Conservation (phyloP, 2,888 invertebrate species). For the Diplazon laetatorius region DNA sequence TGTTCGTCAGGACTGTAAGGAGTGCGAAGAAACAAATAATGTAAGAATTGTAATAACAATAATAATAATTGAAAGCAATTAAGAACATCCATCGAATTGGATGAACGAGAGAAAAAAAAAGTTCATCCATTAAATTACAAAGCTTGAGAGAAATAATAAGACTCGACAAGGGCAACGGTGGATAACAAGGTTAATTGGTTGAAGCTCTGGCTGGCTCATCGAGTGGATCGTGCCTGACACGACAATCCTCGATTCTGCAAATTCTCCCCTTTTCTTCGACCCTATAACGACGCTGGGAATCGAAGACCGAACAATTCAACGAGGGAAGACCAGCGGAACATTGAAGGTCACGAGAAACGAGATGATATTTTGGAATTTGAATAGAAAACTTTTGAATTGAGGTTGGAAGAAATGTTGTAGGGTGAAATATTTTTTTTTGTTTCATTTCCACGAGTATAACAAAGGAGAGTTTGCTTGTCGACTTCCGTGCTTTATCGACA, state of each 20-base stretch:
- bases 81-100: neutral
- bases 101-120: slow-evolving; percentile 5
- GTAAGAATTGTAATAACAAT: too few species aligned
- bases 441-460: too few species aligned
- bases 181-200: slow-evolving; percentile 50
- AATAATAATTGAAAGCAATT: neutral
- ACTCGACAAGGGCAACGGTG: neutral
- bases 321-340: neutral
- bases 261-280: too few species aligned
- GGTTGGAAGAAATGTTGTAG: too few species aligned
- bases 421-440: too few species aligned
- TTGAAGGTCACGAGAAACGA: neutral
- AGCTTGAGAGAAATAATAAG: neutral
- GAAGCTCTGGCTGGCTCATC: slow-evolving; percentile 37
- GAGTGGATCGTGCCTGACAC: slow-evolving; percentile 32
- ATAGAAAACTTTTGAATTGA: slow-evolving; percentile 30
- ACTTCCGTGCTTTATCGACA: too few species aligned
- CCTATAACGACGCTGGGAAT: too few species aligned
- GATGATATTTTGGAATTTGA: slow-evolving; percentile 39
- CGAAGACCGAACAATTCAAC: neutral
- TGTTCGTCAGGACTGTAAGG: neutral
- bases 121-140: slow-evolving; percentile 24
- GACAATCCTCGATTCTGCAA: too few species aligned
- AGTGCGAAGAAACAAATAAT: neutral
- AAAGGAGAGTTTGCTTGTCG: too few species aligned